A percentile compares a stretch with the other conserved stretches of the same genome.
Evolutionary conservation across 2,888 invertebrate species (phyloP).

Genomic region (Pandemis corylana): DNA sequence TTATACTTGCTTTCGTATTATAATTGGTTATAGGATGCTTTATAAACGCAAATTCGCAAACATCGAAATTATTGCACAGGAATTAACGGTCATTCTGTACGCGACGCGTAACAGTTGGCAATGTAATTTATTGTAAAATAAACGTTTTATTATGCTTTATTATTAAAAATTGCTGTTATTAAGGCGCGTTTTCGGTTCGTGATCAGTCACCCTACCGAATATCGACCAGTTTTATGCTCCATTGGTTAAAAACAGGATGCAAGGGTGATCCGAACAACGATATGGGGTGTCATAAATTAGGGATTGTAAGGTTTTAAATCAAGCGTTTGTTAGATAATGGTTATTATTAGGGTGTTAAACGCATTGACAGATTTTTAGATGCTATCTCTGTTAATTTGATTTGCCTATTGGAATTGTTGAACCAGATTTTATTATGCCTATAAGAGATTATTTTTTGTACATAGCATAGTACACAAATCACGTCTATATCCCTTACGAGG

Average conservation of each 20-base stretch:
- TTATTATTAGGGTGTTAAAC: conserved; percentile 38
- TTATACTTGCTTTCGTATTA: conserved; percentile 12
- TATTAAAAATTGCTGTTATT: conserved; percentile 32
- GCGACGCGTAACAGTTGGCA: conserved; percentile 41
- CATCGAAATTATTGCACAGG: not conserved
- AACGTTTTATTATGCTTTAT: conserved; percentile 39
- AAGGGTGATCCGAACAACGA: conserved; percentile 32
- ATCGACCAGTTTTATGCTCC: conserved; percentile 43
- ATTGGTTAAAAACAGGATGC: conserved; percentile 42
- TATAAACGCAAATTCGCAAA: not conserved
- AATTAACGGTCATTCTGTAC: conserved; percentile 42
- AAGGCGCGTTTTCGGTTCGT: conserved; percentile 17
- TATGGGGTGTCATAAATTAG: conserved; percentile 39
- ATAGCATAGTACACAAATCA: too few relatives aligned
- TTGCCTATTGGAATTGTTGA: not conserved
- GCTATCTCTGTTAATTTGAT: not conserved
- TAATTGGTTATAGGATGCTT: not conserved
- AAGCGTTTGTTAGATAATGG: conserved; percentile 35
- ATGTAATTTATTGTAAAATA: conserved; percentile 34
- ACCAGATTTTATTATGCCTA: not conserved
- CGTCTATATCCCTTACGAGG: too few relatives aligned
- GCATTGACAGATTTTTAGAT: conserved; percentile 16
- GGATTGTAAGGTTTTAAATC: conserved; percentile 33
- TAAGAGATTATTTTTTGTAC: too few relatives aligned
- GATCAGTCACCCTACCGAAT: conserved; percentile 22